Evolutionary conservation across 2,888 invertebrate species (phyloP).

Genomic region (Drosophila planitibia): DNA sequence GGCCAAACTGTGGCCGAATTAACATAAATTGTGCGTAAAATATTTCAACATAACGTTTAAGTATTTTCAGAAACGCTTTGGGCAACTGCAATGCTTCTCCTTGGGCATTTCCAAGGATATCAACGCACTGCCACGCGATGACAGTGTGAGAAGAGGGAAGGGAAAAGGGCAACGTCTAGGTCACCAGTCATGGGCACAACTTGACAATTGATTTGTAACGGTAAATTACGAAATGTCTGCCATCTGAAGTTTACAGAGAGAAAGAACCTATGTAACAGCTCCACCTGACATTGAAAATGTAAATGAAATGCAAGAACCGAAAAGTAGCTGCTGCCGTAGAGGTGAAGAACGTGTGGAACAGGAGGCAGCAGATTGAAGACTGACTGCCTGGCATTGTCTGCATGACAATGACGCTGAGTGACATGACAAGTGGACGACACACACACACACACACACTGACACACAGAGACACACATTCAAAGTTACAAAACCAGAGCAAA

Average conservation of each 20-base stretch:
- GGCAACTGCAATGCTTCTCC: constrained; percentile 16
- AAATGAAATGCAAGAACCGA: constrained; percentile 56
- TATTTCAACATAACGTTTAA: constrained; percentile 57
- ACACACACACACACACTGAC: constrained; percentile 31
- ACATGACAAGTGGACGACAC: constrained; percentile 80
- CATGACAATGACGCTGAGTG: constrained; percentile 76
- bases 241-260: constrained; percentile 16
- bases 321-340: constrained; percentile 14
- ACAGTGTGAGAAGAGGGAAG: background rate
- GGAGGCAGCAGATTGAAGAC: constrained; percentile 42
- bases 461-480: constrained; percentile 17
- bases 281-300: constrained; percentile 58
- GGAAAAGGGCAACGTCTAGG: background rate
- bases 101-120: constrained; percentile 42
- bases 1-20: constrained; percentile 64
- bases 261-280: background rate
- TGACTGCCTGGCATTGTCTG: constrained; percentile 62
- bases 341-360: background rate
- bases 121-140: constrained; percentile 45
- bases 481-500: constrained; percentile 61
- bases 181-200: constrained; percentile 50
- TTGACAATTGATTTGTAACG: constrained; percentile 79
- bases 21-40: constrained; percentile 75
- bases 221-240: constrained; percentile 74
- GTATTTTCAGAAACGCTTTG: constrained; percentile 24